A percentile compares a stretch with the other conserved stretches of the same genome.
phyloP scores from a whole-genome alignment of 2,888 invertebrate genomes.

The Cryptosula pallasiana region DNA sequence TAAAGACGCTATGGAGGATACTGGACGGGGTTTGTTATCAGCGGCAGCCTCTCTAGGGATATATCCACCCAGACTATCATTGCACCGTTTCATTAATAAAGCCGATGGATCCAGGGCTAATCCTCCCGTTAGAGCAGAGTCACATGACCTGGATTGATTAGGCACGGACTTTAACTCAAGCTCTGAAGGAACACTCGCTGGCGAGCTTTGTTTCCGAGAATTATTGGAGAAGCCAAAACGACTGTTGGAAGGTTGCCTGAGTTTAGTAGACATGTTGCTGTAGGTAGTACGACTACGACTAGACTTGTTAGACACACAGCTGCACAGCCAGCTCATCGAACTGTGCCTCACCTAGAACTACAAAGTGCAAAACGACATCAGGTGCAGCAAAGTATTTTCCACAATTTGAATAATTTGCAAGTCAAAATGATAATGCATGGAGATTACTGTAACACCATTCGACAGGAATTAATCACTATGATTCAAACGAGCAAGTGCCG shows the following conservation, averaged over 20 bases:
- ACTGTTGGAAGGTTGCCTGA: not conserved
- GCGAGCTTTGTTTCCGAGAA: not conserved
- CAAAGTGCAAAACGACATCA: no score
- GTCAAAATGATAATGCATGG: no score
- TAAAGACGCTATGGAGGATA: not conserved
- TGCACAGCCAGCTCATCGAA: not conserved
- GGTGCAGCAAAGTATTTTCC: no score
- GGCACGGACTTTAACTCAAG: not conserved
- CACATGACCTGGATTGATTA: not conserved
- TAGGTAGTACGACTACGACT: not conserved
- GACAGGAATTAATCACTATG: no score
- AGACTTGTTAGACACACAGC: not conserved
- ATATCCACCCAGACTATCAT: constrained; percentile 17
- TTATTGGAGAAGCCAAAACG: constrained; percentile 1
- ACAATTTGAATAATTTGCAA: no score
- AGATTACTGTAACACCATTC: no score
- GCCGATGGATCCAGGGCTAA: constrained; percentile 13
- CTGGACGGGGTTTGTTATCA: not conserved
- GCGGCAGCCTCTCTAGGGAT: not conserved
- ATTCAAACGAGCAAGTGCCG: no score
- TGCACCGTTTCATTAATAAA: not conserved
- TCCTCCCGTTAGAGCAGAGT: not conserved
- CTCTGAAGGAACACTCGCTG: not conserved
- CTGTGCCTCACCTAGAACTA: not conserved
- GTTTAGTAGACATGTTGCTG: not conserved